Evolutionary conservation across 2,113 vertebrate species (phyloP), one percentile per base, ranked within the genome.

Genomic region (Limanda limanda): DNA sequence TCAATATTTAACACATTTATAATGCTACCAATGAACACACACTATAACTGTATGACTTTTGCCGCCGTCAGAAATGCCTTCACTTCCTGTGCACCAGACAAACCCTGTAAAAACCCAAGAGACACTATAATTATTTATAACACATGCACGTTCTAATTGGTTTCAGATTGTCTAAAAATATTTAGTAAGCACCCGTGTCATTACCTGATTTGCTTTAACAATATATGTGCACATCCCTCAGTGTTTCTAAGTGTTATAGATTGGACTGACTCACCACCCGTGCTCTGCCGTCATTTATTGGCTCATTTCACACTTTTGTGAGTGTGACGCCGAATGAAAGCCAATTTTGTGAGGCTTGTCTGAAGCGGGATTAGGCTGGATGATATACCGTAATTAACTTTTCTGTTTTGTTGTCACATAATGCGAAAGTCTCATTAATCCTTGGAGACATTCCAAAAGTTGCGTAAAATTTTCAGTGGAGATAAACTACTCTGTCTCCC

Each of bases 311-410:
- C 75, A 67, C 67, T 61, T 51, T 7, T 35, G 51, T n/a, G 42
- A 52, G 52, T 70, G 76, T 81, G 77, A 79, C 42, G n/a, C 59
- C 2, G 0, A 71, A 64, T 66, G 14, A 81, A 74, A 81, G 58
- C 5, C 61, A 66, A 68, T 85, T 85, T 88, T 2, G 20, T 6
- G 27, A 54, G 20, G 51, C 72, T 35, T 31, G 58, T 71, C 62
- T 74, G 71, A 71, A 48, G 23, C 4, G 21, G 63, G 65, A 81
- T 83, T 78, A 73, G 24, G 15, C 55, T 6, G 57, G 21, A 62
- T 76, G 74, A 80, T 70, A 13, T 23, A 62, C n/a, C 12, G 14
- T 74, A 72, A 87, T 83, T 67, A 67, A 81, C 76, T 78, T 72
- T 67, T 74, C 31, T 18, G n/a, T n/a, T 74, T 83, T 80, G 57